Conservation (phyloP, 1,140 invertebrate genomes). For the Oppia nitens region DNA sequence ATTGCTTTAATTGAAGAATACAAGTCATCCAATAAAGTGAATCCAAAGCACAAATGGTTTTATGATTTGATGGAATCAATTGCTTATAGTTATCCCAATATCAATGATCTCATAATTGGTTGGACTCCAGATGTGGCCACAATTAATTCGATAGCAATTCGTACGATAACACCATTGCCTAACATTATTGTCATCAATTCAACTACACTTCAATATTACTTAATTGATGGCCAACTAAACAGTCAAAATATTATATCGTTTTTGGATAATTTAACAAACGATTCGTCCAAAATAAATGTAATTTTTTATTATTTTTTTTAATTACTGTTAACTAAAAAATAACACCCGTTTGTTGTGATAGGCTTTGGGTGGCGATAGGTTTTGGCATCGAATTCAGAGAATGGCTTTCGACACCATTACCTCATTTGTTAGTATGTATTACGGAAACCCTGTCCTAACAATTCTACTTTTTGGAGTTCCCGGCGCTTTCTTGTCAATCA, state of each 20-base stretch:
- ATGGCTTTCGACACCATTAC: slow-evolving; percentile 41
- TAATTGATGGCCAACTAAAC: slow-evolving; percentile 43
- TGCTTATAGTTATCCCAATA: slow-evolving; percentile 52
- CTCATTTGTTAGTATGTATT: slow-evolving; percentile 51
- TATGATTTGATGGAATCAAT: slow-evolving; percentile 65
- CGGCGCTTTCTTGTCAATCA: slow-evolving; percentile 72
- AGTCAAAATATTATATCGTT: slow-evolving; percentile 25
- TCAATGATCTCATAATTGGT: slow-evolving; percentile 79
- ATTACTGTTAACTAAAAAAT: no score
- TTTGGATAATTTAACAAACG: slow-evolving; percentile 23
- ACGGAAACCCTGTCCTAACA: slow-evolving; percentile 71
- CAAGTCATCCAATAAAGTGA: background rate
- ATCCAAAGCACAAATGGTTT: slow-evolving; percentile 33
- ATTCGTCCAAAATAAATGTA: slow-evolving; percentile 23
- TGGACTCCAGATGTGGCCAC: slow-evolving; percentile 66
- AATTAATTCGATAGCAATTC: slow-evolving; percentile 78
- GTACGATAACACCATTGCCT: slow-evolving; percentile 51
- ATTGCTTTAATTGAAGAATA: slow-evolving; percentile 15
- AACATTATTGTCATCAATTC: slow-evolving; percentile 76
- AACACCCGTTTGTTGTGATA: slow-evolving; percentile 31
- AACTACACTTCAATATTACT: slow-evolving; percentile 70
- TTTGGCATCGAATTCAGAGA: slow-evolving; percentile 49
- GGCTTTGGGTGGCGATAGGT: slow-evolving; percentile 62
- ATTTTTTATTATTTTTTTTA: no score
- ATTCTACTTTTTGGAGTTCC: slow-evolving; percentile 67